Evolutionary conservation across 2,888 invertebrate species (phyloP), one percentile per base, ranked within the genome.

Genomic region (Coelinius sp.): DNA sequence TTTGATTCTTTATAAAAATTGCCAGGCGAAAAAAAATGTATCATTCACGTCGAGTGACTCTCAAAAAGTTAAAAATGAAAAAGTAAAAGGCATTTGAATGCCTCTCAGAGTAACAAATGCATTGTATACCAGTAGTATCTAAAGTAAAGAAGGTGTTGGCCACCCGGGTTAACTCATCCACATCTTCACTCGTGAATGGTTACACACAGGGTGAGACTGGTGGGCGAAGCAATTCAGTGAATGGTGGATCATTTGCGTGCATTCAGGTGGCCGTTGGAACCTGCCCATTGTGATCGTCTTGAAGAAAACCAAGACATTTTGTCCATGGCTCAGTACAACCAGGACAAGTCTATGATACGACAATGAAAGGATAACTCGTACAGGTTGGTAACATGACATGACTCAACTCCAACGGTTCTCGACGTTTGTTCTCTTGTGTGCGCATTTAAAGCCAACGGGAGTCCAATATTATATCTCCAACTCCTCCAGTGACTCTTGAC

Each of bases 191-290:
- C 81, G 79, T 82, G 79, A 79, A 79, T 77, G 78, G 77, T 14
- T 62, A 53, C 35, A 20, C 20, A 31, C 25, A 17, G 31, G 49
- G 35, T 35, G 17, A 66, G 17, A 77, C 76, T 77, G 75, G 80
- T 83, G 83, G 82, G 80, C 83, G 83, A 84, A 41, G 25, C 20
- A 2, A 78, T 79, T 78, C 77, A 35, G 77, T 84, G 84, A 84
- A 84, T 84, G 80, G 63, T 81, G 78, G 81, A 81, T 84, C 84
- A 84, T 84, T 84, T 83, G 81, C 82, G 83, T 78, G 82, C 80
- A 84, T 84, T 84, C 83, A 84, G 27, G 70, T 71, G 77, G 70
- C 59, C 68, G 74, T 22, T 52, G 52, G 20, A 52, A 52, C 52
- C 56, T 56, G 56, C 27, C 44, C 56, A 59, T 59, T 59, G 59